Evolutionary conservation across 2,113 vertebrate species (phyloP).

Genomic region (Lichenostomus cassidix): DNA sequence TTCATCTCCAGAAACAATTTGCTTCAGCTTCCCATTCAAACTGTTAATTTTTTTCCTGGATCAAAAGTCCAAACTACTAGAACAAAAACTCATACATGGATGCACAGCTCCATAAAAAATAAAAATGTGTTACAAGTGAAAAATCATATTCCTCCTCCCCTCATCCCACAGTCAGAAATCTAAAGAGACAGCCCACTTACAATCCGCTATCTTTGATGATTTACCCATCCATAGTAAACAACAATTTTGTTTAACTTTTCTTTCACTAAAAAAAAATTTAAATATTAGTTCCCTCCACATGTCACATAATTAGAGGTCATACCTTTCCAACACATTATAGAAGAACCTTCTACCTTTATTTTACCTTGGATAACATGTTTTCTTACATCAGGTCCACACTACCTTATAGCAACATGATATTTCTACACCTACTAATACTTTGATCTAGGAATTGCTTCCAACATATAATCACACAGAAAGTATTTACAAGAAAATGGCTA

Average conservation of each 20-base stretch:
- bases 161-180: background rate
- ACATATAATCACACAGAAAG: background rate
- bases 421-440: background rate
- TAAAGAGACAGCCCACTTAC: background rate
- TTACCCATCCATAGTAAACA: background rate
- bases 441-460: background rate
- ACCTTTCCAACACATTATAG: background rate
- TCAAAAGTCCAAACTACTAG: background rate
- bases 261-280: background rate
- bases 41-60: background rate
- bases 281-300: background rate
- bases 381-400: background rate
- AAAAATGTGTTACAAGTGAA: background rate
- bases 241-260: background rate
- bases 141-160: background rate
- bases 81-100: background rate
- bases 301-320: background rate
- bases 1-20: background rate
- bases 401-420: accelerated
- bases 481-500: background rate
- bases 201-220: background rate
- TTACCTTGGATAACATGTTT: background rate
- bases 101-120: background rate
- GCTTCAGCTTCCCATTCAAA: background rate
- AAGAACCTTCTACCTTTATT: background rate